Conservation (phyloP, 2,113 vertebrate species). For the Ardeotis arabs region DNA sequence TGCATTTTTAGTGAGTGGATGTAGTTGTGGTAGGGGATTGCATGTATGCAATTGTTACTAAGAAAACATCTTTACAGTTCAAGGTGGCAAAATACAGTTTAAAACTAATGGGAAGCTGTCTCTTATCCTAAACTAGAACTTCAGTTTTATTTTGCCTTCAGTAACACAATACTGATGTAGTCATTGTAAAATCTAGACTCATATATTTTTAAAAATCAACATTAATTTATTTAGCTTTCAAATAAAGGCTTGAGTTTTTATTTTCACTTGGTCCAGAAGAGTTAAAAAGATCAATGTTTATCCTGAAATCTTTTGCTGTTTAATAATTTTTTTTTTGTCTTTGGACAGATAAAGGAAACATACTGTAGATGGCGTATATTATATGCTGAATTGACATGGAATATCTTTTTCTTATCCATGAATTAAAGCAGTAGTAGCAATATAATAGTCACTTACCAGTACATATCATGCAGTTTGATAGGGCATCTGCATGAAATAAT, state of each 20-base stretch:
- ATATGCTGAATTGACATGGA: background rate
- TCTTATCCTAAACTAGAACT: background rate
- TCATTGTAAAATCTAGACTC: background rate
- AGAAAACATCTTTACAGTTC: background rate
- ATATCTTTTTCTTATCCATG: background rate
- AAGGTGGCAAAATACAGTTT: background rate
- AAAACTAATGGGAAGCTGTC: background rate
- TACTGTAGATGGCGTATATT: background rate
- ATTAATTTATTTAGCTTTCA: background rate
- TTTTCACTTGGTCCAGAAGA: background rate
- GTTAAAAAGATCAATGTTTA: background rate
- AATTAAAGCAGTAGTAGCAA: background rate
- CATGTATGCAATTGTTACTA: background rate
- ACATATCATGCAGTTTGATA: background rate
- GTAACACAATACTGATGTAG: background rate
- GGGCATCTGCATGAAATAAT: background rate
- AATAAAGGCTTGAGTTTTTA: background rate
- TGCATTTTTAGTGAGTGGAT: background rate
- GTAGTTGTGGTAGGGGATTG: accelerated
- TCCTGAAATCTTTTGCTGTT: background rate
- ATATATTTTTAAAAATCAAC: background rate
- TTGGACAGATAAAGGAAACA: background rate
- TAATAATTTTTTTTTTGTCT: background rate
- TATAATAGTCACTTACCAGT: background rate
- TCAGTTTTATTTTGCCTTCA: background rate